Evolutionary conservation across 2,888 invertebrate genomes (phyloP).

Genomic region (Leucania comma): DNA sequence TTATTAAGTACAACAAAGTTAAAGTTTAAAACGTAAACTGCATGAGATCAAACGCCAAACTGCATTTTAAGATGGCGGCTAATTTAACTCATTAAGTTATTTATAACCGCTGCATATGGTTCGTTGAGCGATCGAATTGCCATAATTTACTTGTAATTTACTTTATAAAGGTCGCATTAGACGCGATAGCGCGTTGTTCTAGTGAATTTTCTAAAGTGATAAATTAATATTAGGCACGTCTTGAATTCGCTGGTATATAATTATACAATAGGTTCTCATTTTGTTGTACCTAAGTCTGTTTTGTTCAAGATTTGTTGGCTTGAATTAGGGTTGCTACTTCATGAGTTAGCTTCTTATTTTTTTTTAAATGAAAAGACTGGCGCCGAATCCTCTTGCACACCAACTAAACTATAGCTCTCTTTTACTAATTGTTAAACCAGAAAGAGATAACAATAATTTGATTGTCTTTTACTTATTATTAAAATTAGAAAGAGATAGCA

Average conservation of each 20-base stretch:
- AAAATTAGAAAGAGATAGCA: too few relatives aligned
- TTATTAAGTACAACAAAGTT: slow-evolving; percentile 37
- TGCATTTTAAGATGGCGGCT: slow-evolving; percentile 76
- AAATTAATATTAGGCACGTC: slow-evolving; percentile 25
- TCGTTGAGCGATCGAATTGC: slow-evolving; percentile 75
- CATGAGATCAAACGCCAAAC: slow-evolving; percentile 68
- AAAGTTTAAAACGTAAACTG: slow-evolving; percentile 52
- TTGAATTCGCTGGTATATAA: background rate
- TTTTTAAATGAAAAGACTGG: background rate
- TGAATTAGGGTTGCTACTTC: slow-evolving; percentile 22
- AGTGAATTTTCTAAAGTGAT: slow-evolving; percentile 32
- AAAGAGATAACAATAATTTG: too few relatives aligned
- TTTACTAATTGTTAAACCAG: too few relatives aligned
- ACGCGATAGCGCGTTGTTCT: slow-evolving; percentile 25
- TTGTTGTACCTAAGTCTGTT: slow-evolving; percentile 19
- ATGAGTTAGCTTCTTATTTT: too few relatives aligned
- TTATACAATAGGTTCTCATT: background rate
- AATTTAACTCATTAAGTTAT: slow-evolving; percentile 83
- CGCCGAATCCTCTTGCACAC: too few relatives aligned
- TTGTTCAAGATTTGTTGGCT: slow-evolving; percentile 23
- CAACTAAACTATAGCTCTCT: too few relatives aligned
- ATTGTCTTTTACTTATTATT: too few relatives aligned
- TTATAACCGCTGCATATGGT: slow-evolving; percentile 79
- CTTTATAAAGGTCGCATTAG: slow-evolving; percentile 72
- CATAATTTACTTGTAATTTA: slow-evolving; percentile 80